Evolutionary conservation across 2,113 vertebrate species (phyloP).

Genomic region (Poeciliopsis retropinna): DNA sequence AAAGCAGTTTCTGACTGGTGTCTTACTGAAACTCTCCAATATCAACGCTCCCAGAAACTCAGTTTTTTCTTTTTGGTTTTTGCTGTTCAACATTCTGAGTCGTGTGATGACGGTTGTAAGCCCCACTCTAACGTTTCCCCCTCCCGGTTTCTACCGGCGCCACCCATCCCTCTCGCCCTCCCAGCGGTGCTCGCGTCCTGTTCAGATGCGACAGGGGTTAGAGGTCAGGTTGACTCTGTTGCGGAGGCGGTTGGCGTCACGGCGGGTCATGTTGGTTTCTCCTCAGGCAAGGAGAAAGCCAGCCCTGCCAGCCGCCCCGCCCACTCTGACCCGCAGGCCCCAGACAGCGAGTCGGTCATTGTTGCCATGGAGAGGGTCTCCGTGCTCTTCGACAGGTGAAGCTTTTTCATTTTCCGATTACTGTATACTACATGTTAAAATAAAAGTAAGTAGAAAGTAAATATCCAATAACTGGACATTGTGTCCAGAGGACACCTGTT

Average conservation of each 20-base stretch:
- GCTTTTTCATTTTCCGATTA: background rate
- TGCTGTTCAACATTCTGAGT: slow-evolving; percentile 43
- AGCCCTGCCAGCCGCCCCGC: slow-evolving; percentile 86
- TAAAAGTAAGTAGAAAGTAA: too few species aligned
- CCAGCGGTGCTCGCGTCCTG: slow-evolving; percentile 77
- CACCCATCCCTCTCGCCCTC: slow-evolving; percentile 64
- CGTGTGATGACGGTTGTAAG: slow-evolving; percentile 42
- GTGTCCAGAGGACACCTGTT: background rate
- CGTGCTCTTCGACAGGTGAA: slow-evolving; percentile 97
- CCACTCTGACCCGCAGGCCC: slow-evolving; percentile 84
- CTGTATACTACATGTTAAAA: background rate
- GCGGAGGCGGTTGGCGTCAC: slow-evolving; percentile 73
- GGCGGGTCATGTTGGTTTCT: slow-evolving; percentile 73
- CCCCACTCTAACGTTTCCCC: slow-evolving; percentile 51
- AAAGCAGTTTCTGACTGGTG: slow-evolving; percentile 26
- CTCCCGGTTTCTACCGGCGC: slow-evolving; percentile 50
- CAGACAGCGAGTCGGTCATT: slow-evolving; percentile 95
- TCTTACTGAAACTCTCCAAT: background rate
- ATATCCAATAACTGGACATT: too few species aligned
- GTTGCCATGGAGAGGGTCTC: slow-evolving; percentile 99
- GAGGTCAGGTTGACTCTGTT: slow-evolving; percentile 77
- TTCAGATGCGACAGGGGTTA: slow-evolving; percentile 77
- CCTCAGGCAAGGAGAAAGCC: slow-evolving; percentile 94
- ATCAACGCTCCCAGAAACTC: slow-evolving; percentile 23
- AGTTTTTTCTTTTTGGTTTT: slow-evolving; percentile 13